These are phyloP conservation scores for Lagodon rhomboides DNA, from an alignment of 2,797 vertebrate genomes.

Conservation along the genomic window DNA sequence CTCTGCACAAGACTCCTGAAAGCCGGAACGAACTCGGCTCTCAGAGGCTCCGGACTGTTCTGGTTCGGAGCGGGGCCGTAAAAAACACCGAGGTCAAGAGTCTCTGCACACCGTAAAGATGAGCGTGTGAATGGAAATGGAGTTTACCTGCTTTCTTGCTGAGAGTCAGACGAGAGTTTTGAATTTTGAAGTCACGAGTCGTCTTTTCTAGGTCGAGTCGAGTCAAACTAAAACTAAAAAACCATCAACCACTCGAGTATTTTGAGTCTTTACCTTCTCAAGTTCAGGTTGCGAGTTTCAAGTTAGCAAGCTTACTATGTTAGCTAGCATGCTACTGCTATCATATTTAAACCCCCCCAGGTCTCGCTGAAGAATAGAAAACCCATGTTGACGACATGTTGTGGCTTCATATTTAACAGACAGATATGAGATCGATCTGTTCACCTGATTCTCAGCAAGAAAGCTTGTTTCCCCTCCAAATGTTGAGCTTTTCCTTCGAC, in stretches of 20 bases:
- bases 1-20: neutral
- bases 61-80: neutral
- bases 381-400: too few relatives aligned
- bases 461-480: neutral
- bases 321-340: too few relatives aligned
- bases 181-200: neutral
- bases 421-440: neutral
- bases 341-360: too few relatives aligned
- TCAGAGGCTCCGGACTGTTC: constrained; percentile 10
- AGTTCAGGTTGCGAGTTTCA: too few relatives aligned
- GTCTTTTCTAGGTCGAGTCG: too few relatives aligned
- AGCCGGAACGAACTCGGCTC: neutral
- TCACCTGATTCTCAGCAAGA: neutral
- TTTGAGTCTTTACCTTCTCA: too few relatives aligned
- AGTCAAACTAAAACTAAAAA: too few relatives aligned
- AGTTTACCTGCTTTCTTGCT: neutral
- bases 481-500: neutral
- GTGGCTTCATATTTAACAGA: neutral
- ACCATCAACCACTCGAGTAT: too few relatives aligned
- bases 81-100: neutral
- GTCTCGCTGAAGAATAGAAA: too few relatives aligned
- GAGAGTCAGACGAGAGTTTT: neutral
- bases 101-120: neutral
- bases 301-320: too few relatives aligned
- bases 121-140: neutral